Evolutionary conservation across 2,113 vertebrate species (phyloP).

Genomic region (Dolichallabes microphthalmus): DNA sequence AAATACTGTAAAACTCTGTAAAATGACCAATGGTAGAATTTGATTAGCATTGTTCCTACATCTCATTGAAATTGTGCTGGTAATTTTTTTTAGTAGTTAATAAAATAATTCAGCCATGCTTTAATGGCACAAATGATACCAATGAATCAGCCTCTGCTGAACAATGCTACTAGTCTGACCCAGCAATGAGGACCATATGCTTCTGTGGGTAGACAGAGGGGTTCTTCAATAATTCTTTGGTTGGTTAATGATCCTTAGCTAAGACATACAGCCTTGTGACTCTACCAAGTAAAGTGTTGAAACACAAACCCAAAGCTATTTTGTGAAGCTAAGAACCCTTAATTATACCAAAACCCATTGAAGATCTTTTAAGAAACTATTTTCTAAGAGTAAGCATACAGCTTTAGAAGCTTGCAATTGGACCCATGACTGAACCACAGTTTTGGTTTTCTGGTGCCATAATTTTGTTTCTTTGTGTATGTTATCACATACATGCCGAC

Average conservation of each 20-base stretch:
- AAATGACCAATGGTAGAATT: not conserved
- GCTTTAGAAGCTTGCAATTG: not conserved
- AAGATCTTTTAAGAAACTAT: not conserved
- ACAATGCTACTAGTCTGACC: not conserved
- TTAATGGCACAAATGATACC: not conserved
- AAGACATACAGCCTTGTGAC: not conserved
- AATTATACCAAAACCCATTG: not conserved
- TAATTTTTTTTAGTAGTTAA: not conserved
- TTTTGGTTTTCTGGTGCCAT: not conserved
- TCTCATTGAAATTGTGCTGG: not conserved
- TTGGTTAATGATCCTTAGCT: not conserved
- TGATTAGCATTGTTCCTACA: not conserved
- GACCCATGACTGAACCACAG: not conserved
- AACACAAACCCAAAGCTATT: not conserved
- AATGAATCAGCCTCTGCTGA: not conserved
- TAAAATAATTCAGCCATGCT: not conserved
- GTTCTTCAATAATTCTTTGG: not conserved
- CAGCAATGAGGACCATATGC: not conserved
- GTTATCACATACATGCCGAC: not conserved
- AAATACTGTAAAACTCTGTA: not conserved
- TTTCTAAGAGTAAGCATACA: not conserved
- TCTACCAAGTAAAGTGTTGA: not conserved
- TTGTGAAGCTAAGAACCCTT: not conserved
- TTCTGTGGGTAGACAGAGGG: not conserved
- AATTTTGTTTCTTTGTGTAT: not conserved